Evolutionary conservation across 2,888 invertebrate genomes (phyloP), one percentile per base, ranked within the genome.

Genomic region (Isoperla grammatica): DNA sequence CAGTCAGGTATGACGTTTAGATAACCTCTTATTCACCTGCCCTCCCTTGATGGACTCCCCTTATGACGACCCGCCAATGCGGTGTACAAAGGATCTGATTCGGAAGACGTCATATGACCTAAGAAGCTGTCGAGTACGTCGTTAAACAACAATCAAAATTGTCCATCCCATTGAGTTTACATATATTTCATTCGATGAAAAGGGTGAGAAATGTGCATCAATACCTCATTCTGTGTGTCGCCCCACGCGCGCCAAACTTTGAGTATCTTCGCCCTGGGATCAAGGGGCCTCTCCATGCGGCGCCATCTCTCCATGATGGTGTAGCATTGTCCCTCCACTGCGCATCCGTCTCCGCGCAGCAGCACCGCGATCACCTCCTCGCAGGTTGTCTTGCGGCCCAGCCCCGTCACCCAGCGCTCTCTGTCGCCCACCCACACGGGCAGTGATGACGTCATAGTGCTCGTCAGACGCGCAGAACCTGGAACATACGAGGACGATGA

Each of bases 201-300:
- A n/a, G n/a, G n/a, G n/a, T n/a, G n/a, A 29, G 4, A 29, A 29
- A 29, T 29, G 29, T 29, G 29, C 4, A 29, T 56, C 35, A n/a
- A n/a, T n/a, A 81, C 85, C 73, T 86, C 84, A 69, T 79, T 76
- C 74, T 83, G 79, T 61, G 84, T 83, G 67, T 81, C 80, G 59
- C 88, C 90, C 90, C 90, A 91, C 22, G 89, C 87, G 62, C 85
- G 85, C 79, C 90, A 82, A 55, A 91, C 86, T 69, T 88, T 87
- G 60, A 90, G 76, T 63, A 90, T 87, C 60, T 84, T 82, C 53
- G 87, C 85, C 67, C 85, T 81, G 29, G 85, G 83, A 59, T 83
- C 86, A 65, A 87, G 75, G 55, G 82, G 86, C 67, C 84, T 81
- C 75, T 87, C 90, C 60, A 90, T 86, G 67, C 87, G 86, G 70